Conservation (phyloP, 2,888 invertebrate genomes). For the Cenopis cana region DNA sequence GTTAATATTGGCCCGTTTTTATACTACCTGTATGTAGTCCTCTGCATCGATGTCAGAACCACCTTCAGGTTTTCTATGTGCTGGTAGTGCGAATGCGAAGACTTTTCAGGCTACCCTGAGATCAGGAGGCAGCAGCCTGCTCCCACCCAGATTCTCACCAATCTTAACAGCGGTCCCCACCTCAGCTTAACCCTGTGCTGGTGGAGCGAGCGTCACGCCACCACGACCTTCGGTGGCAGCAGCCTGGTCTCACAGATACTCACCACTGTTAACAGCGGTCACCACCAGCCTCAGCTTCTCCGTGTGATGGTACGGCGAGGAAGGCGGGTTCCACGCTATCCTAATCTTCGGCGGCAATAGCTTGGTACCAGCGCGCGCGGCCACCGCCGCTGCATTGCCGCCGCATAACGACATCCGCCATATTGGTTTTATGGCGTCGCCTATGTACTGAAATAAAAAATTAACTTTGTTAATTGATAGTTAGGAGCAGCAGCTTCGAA, state of each 20-base stretch:
- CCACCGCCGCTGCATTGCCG: constrained; percentile 82
- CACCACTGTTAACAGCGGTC: constrained; percentile 80
- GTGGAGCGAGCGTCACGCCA: constrained; percentile 82
- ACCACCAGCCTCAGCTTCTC: constrained; percentile 78
- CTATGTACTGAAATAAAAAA: constrained; percentile 66
- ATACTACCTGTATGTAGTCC: too few species aligned
- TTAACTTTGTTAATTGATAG: background rate
- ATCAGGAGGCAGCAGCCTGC: constrained; percentile 82
- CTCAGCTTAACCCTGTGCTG: constrained; percentile 79
- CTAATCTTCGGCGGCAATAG: constrained; percentile 83
- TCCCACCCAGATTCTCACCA: constrained; percentile 58
- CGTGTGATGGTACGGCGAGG: constrained; percentile 75
- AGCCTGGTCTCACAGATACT: constrained; percentile 54
- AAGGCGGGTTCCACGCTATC: constrained; percentile 83
- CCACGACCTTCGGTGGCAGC: constrained; percentile 83
- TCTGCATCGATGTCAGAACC: too few species aligned
- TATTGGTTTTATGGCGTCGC: constrained; percentile 75
- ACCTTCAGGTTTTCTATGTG: constrained; percentile 78
- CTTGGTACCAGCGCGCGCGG: constrained; percentile 74
- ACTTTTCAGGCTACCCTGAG: constrained; percentile 84
- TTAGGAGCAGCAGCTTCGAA: too few species aligned
- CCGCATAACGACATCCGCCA: constrained; percentile 86
- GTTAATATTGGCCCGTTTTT: too few species aligned
- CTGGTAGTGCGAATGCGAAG: constrained; percentile 73
- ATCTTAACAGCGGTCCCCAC: constrained; percentile 80